phyloP scores from a whole-genome alignment of 2,888 invertebrate species.

The Synanthedon andrenaeformis region DNA sequence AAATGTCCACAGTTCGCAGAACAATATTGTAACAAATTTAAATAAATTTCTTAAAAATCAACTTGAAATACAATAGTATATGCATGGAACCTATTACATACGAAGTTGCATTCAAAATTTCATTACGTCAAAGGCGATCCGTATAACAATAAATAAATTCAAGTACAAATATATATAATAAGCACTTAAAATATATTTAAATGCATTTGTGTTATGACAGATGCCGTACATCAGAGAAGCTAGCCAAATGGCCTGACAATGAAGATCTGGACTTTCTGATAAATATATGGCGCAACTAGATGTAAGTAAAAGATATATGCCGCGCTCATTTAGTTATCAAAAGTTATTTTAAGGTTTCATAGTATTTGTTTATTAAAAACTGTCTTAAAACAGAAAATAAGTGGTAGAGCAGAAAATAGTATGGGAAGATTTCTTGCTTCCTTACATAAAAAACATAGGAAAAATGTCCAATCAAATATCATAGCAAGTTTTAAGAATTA shows the following conservation, averaged over 20 bases:
- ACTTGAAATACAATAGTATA: too few species aligned
- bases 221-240: conserved; percentile 33
- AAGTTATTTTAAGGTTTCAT: background rate
- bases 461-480: too few species aligned
- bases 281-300: conserved; percentile 41
- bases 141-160: background rate
- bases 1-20: too few species aligned
- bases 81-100: too few species aligned
- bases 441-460: too few species aligned
- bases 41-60: too few species aligned
- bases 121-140: background rate
- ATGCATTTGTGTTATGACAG: conserved; percentile 27
- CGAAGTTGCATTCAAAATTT: background rate
- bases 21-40: too few species aligned
- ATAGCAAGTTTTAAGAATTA: too few species aligned
- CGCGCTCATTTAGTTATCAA: background rate
- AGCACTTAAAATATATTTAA: background rate
- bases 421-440: too few species aligned
- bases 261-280: conserved; percentile 47
- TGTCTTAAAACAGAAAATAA: too few species aligned
- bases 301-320: background rate
- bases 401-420: too few species aligned
- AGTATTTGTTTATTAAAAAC: too few species aligned
- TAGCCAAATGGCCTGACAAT: conserved; percentile 51
- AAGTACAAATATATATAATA: background rate